Conservation (phyloP, 2,888 invertebrate species). For the Agrochola lota region DNA sequence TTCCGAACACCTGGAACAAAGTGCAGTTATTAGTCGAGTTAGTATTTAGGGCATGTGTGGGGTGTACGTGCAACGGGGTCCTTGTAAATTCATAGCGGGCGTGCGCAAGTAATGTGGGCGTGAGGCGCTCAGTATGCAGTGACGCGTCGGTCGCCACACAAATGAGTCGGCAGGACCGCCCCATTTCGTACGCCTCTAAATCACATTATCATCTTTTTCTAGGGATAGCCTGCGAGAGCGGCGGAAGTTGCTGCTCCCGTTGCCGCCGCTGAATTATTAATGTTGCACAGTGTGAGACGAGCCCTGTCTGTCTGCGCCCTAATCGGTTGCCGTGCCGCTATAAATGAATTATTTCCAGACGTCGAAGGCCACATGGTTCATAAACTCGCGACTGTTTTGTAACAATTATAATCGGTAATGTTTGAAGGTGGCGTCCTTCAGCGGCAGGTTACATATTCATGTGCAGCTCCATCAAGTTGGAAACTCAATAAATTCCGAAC, state of each 20-base stretch:
- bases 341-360: conserved; percentile 79
- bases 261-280: conserved; percentile 79
- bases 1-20: conserved; percentile 75
- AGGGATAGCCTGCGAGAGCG: conserved; percentile 63
- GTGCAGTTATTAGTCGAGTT: conserved; percentile 53
- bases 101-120: conserved; percentile 65
- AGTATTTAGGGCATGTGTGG: conserved; percentile 59
- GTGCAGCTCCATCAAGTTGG: conserved; percentile 26
- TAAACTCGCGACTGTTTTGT: conserved; percentile 67
- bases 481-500: conserved; percentile 25
- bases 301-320: conserved; percentile 73
- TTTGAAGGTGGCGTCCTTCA: conserved; percentile 69
- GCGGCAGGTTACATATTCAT: conserved; percentile 44
- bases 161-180: conserved; percentile 75
- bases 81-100: conserved; percentile 72
- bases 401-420: conserved; percentile 69
- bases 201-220: conserved; percentile 81
- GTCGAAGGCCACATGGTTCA: conserved; percentile 72
- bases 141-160: conserved; percentile 73
- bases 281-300: conserved; percentile 73
- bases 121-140: conserved; percentile 74
- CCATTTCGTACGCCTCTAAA: conserved; percentile 75
- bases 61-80: conserved; percentile 57
- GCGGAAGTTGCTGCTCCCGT: conserved; percentile 45
- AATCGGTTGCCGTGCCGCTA: conserved; percentile 76